Base-by-base conservation (phyloP, 2,888 invertebrate species). In the Torymus texanus region DNA sequence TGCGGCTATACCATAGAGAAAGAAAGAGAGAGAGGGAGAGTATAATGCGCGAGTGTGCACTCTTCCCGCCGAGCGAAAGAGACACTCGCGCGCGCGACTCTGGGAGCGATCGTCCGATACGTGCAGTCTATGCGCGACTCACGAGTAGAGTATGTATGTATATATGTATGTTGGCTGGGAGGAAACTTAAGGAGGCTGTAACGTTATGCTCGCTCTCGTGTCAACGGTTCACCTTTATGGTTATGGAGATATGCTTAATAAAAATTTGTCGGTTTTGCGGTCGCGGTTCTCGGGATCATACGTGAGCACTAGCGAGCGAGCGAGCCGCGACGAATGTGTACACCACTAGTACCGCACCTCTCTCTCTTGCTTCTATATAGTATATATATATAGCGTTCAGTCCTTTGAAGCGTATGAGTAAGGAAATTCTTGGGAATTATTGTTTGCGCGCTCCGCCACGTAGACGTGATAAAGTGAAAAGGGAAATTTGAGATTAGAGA, bases 231-330 rank as follows among this genome's bases (percentile, higher is more conserved):
- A 61, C 71, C 62, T 78, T 74, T 74, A 68, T 62, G 68, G 50
- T 68, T 74, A 63, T 68, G 29, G 78, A 68, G 73, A 74, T 74
- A 68, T 50, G 59, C 29, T 53, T 16, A 11, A 55, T 21, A 77
- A 77, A 77, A 77, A 77, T 77, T 77, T 13, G 51, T 58, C 66
- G 77, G 65, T 72, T 77, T 71, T 58, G 71, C 71, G 58, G 71
- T 65, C 18, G 58, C 12, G 56, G 16, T n/a, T 41, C 41, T 41
- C 8, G 41, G 41, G 41, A 41, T 18, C 61, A 24, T 18, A 18
- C 14, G 18, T 16, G 53, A 3, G 13, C 16, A 29, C 56, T 16
- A 18, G 58, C 51, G 56, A 41, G 41, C 68, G 24, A 56, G 56
- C 56, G 41, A 41, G 41, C 41, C 41, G 41, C 41, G 41, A 41